Evolutionary conservation across 2,888 invertebrate genomes (phyloP), one percentile per base, ranked within the genome.

Genomic region (Deilephila porcellus): DNA sequence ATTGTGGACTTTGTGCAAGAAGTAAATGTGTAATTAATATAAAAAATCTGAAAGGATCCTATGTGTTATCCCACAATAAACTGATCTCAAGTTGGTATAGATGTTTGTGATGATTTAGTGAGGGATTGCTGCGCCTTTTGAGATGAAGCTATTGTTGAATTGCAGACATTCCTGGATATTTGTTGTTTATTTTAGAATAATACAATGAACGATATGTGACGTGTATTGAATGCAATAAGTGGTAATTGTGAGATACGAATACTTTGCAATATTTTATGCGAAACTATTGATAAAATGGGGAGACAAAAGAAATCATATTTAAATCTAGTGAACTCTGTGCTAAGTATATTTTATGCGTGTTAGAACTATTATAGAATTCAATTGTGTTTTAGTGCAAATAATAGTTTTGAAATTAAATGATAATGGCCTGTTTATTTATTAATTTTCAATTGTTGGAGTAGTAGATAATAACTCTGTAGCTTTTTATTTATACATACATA

Each of bases 161-260:
- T 64, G 45, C 64, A 64, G 52, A 53, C 72, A 63, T 85, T 83
- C 85, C 71, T 81, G 74, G 74, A 52, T 74, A 67, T 67, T 20
- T 45, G 20, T 64, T 63, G 34, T 63, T 19, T 63, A 5, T 67
- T 4, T 2, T 25, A 25, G 60, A 62, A 19, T 32, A 62, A 62
- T 56, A 56, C 56, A 56, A 7, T 56, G 56, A 56, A 56, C 7
- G 53, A 56, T n/a, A 56, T 56, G 56, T 56, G n/a, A n/a, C n/a
- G 45, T 25, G 20, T 45, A 45, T 37, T 63, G 34, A 34, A 34
- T 6, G 19, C 17, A 19, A 34, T 17, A 63, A 19, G 34, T 63
- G 14, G 17, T 62, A 62, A n/a, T 56, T 56, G 56, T 56, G 56
- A n/a, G 56, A 56, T 56, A 56, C 11, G 11, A 45, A 1, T 45